These are phyloP conservation scores for Sylvilagus floridanus DNA, from an alignment of 2,797 vertebrate species.

Conservation along the genomic window DNA sequence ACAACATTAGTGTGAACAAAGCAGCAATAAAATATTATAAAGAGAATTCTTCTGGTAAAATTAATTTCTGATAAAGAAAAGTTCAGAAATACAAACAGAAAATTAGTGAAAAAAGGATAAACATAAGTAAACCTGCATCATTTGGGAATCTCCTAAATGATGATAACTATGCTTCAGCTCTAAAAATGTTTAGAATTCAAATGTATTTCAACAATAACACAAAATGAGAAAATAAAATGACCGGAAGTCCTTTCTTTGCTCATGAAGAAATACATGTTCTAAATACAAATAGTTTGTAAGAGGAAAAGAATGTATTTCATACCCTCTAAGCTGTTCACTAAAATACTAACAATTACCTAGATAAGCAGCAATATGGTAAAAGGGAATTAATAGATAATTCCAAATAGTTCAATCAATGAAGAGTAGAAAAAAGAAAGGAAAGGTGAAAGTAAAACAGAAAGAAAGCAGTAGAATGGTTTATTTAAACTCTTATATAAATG, in stretches of 20 bases:
- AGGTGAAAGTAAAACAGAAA: background rate
- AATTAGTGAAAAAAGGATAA: background rate
- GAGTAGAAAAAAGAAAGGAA: no score
- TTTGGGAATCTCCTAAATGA: background rate
- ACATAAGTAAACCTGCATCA: background rate
- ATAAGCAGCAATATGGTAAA: background rate
- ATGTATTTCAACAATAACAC: background rate
- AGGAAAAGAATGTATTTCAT: background rate
- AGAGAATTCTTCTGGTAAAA: background rate
- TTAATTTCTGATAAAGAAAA: background rate
- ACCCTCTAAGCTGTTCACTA: background rate
- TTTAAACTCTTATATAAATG: background rate
- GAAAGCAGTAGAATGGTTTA: background rate
- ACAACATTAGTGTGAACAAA: background rate
- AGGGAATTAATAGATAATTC: background rate
- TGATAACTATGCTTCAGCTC: background rate
- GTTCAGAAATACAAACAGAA: background rate
- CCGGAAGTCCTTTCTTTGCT: background rate
- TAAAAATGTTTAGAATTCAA: background rate
- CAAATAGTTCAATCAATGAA: background rate
- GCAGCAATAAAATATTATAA: background rate
- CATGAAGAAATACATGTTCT: background rate
- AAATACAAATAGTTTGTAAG: background rate
- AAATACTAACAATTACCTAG: background rate
- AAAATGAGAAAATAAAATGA: background rate